Evolutionary conservation across 2,797 vertebrate species (phyloP).

Genomic region (Typhlichthys eigenmanni): DNA sequence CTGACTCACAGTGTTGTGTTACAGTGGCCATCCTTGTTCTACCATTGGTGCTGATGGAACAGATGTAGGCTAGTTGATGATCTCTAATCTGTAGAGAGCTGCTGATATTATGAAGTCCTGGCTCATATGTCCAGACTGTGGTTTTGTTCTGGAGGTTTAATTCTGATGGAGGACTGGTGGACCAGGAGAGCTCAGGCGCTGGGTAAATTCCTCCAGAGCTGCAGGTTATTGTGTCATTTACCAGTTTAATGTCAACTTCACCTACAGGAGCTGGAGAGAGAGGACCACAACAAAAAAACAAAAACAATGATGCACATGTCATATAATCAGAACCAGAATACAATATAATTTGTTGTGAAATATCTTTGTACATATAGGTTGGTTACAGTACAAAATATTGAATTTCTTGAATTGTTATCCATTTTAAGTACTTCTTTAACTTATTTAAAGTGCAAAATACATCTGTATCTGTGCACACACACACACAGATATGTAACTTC

Average conservation of each 20-base stretch:
- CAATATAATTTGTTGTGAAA: too few species aligned
- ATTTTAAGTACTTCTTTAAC: too few species aligned
- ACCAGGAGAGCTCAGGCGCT: constrained; percentile 48
- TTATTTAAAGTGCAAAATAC: too few species aligned
- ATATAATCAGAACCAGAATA: too few species aligned
- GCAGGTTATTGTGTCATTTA: constrained; percentile 37
- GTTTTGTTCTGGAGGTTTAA: rapidly evolving
- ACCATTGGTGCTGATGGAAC: constrained; percentile 27
- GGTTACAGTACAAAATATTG: too few species aligned
- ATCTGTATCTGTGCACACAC: too few species aligned
- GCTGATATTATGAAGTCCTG: constrained; percentile 47
- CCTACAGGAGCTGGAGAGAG: constrained; percentile 35
- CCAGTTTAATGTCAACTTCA: constrained; percentile 27
- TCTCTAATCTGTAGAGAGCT: constrained; percentile 13
- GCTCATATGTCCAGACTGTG: neutral
- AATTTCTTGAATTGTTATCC: too few species aligned
- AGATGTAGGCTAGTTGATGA: constrained; percentile 27
- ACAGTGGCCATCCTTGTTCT: constrained; percentile 6
- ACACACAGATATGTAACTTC: too few species aligned
- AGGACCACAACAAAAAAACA: neutral
- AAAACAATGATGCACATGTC: too few species aligned
- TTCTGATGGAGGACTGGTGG: neutral
- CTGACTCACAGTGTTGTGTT: constrained; percentile 24
- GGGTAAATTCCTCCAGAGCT: constrained; percentile 53
- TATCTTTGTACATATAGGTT: too few species aligned